Evolutionary conservation across 2,113 vertebrate genomes (phyloP).

Genomic region (Channa maculata): DNA sequence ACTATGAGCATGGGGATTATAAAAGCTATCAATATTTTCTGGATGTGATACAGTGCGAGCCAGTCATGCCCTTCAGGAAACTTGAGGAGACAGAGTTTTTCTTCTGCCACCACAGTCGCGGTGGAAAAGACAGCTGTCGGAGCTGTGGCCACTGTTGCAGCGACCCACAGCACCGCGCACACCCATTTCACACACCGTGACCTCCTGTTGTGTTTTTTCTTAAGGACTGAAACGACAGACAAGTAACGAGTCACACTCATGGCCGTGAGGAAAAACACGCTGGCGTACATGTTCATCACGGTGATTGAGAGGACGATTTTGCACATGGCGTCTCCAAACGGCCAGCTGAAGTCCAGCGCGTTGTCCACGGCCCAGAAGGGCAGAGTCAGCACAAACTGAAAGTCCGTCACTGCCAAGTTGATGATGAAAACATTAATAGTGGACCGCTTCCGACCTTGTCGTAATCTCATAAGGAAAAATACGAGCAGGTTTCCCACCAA

Average conservation of each 20-base stretch:
- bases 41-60: conserved; percentile 82
- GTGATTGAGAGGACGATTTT: conserved; percentile 83
- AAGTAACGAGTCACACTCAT: conserved; percentile 85
- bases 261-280: conserved; percentile 84
- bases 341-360: conserved; percentile 85
- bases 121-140: conserved; percentile 81
- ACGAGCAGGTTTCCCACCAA: conserved; percentile 82
- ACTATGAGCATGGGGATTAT: conserved; percentile 80
- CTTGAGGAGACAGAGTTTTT: conserved; percentile 80
- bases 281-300: conserved; percentile 86
- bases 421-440: conserved; percentile 83
- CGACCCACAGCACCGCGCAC: conserved; percentile 80
- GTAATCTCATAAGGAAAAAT: conserved; percentile 80
- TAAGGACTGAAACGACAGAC: conserved; percentile 75
- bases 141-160: conserved; percentile 73
- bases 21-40: conserved; percentile 82
- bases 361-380: conserved; percentile 87
- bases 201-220: conserved; percentile 54
- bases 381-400: conserved; percentile 84
- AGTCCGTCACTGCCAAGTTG: conserved; percentile 82
- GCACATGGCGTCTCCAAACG: conserved; percentile 84
- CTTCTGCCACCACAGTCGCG: conserved; percentile 72
- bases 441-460: conserved; percentile 77
- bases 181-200: conserved; percentile 73
- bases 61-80: conserved; percentile 81